Percentiles rank a stretch among this genome's conserved stretches.
These are phyloP conservation scores for Lampropteryx suffumata DNA, from an alignment of 2,888 invertebrate species.

Conservation along the genomic window DNA sequence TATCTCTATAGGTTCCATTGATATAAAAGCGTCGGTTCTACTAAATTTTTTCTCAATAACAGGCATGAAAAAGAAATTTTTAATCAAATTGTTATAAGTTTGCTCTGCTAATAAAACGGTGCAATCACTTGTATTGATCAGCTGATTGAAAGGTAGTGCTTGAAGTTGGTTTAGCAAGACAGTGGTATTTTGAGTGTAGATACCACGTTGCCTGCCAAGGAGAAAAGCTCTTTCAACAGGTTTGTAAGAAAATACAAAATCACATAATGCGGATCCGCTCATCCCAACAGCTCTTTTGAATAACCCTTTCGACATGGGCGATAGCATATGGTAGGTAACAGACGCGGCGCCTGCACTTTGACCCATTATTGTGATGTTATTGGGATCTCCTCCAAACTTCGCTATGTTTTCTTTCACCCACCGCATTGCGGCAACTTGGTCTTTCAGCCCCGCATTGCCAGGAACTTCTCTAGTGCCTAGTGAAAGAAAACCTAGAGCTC, in stretches of 20 bases:
- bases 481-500: slow-evolving; percentile 79
- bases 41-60: slow-evolving; percentile 42
- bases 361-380: slow-evolving; percentile 49
- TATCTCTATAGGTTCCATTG: slow-evolving; percentile 1
- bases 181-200: slow-evolving; percentile 35
- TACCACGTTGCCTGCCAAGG: slow-evolving; percentile 40
- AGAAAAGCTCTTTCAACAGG: slow-evolving; percentile 66
- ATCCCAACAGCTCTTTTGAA: slow-evolving; percentile 80
- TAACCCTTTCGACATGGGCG: slow-evolving; percentile 58
- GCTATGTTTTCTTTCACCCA: slow-evolving; percentile 53
- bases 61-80: slow-evolving; percentile 31
- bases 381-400: slow-evolving; percentile 51
- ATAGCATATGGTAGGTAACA: slow-evolving; percentile 44
- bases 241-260: slow-evolving; percentile 61
- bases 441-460: slow-evolving; percentile 83
- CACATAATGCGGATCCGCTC: slow-evolving; percentile 84
- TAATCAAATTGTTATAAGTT: slow-evolving; percentile 21
- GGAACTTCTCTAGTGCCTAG: slow-evolving; percentile 76
- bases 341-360: slow-evolving; percentile 30
- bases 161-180: slow-evolving; percentile 41
- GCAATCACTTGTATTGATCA: slow-evolving; percentile 23
- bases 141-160: slow-evolving; percentile 29
- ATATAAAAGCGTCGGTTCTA: slow-evolving; percentile 17
- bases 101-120: slow-evolving; percentile 21
- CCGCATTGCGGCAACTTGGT: slow-evolving; percentile 50